phyloP scores from a whole-genome alignment of 1,140 invertebrate genomes.

The Amyelois transitella region DNA sequence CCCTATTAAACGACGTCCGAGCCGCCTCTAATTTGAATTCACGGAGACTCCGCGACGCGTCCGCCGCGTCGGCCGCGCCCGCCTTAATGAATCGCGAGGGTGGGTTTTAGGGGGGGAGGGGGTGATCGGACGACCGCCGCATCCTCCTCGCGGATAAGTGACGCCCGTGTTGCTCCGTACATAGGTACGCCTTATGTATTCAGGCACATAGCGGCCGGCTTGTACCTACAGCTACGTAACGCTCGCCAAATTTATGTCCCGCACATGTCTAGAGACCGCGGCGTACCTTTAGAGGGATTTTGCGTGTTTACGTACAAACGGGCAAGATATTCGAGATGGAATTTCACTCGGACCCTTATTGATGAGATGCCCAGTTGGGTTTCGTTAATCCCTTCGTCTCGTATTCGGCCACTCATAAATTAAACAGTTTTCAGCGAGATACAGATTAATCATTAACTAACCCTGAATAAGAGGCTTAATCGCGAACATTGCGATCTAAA shows the following conservation, averaged over 20 bases:
- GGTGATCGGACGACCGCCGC: conserved; percentile 65
- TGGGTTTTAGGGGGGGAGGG: conserved; percentile 32
- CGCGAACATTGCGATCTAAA: not conserved
- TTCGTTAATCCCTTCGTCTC: conserved; percentile 17
- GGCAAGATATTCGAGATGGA: conserved; percentile 66
- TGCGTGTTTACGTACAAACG: conserved; percentile 68
- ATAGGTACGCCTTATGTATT: conserved; percentile 65
- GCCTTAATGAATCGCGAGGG: conserved; percentile 73
- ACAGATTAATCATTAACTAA: conserved; percentile 5
- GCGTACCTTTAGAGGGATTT: conserved; percentile 71
- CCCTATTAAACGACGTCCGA: conserved; percentile 65
- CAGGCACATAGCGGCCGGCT: conserved; percentile 58
- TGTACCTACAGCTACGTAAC: conserved; percentile 57
- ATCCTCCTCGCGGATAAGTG: conserved; percentile 73
- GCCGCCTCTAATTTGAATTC: conserved; percentile 71
- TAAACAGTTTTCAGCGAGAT: conserved; percentile 4
- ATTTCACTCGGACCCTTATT: conserved; percentile 67
- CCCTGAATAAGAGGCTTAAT: not conserved
- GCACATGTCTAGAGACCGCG: conserved; percentile 73
- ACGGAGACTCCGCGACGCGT: conserved; percentile 70
- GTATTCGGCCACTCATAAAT: conserved; percentile 4
- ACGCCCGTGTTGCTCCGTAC: conserved; percentile 67
- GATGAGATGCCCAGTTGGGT: conserved; percentile 41
- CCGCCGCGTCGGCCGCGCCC: conserved; percentile 70
- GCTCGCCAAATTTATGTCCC: conserved; percentile 73